Conservation (phyloP, 1,140 invertebrate species). For the Pseudomyrmex dendroicus region DNA sequence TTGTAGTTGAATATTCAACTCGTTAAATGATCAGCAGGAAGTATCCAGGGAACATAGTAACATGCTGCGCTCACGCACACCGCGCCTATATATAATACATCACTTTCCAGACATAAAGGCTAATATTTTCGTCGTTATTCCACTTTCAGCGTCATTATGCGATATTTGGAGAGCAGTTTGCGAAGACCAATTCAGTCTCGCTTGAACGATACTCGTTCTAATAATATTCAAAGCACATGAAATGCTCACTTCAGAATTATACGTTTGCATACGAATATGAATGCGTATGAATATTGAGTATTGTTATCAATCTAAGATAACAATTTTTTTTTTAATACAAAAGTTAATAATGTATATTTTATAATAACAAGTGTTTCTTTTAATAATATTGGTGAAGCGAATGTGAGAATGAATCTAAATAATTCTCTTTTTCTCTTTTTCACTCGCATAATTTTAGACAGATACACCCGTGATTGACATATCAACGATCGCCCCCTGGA, state of each 20-base stretch:
- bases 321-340: too few species aligned
- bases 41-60: constrained; percentile 42
- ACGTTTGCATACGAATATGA: not conserved
- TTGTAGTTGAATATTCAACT: constrained; percentile 62
- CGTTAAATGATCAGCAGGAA: constrained; percentile 57
- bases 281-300: not conserved
- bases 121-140: constrained; percentile 56
- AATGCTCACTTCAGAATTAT: not conserved
- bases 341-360: too few species aligned
- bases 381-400: not conserved
- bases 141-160: constrained; percentile 17
- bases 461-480: constrained; percentile 20
- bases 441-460: not conserved
- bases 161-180: constrained; percentile 23
- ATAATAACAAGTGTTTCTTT: too few species aligned
- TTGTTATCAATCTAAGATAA: not conserved
- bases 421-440: not conserved
- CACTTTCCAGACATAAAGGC: constrained; percentile 15
- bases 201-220: constrained; percentile 13
- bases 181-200: not conserved
- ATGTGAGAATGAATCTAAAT: not conserved
- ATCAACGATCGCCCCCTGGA: constrained; percentile 32
- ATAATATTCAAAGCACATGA: not conserved
- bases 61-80: constrained; percentile 49
- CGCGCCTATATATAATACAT: constrained; percentile 36